Percentiles rank a stretch among this genome's conserved stretches.
Evolutionary conservation across 2,888 invertebrate species (phyloP).

Genomic region (Ecdyonurus torrentis): DNA sequence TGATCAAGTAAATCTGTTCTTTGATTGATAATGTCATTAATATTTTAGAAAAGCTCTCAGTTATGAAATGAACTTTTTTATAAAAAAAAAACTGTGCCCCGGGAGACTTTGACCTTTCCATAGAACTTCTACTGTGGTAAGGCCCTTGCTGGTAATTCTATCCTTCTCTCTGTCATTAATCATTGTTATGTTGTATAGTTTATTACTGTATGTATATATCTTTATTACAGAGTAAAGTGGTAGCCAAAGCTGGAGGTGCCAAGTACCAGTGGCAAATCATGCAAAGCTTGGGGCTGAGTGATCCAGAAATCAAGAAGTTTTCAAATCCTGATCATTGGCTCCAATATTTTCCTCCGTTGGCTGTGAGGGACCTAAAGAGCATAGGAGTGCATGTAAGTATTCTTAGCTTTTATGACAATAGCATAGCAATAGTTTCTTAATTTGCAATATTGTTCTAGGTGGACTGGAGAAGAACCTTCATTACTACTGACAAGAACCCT

Average conservation of each 20-base stretch:
- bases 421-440: conserved; percentile 8
- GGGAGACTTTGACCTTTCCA: too few species aligned
- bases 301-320: conserved; percentile 87
- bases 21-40: too few species aligned
- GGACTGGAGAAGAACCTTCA: conserved; percentile 96
- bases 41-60: too few species aligned
- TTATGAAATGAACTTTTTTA: too few species aligned
- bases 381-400: conserved; percentile 76
- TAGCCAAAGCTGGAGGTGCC: conserved; percentile 72
- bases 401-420: conserved; percentile 7
- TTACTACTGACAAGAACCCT: conserved; percentile 95
- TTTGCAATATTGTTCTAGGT: conserved; percentile 36
- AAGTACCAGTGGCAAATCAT: conserved; percentile 99
- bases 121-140: too few species aligned
- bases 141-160: too few species aligned
- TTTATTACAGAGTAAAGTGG: conserved; percentile 64
- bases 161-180: too few species aligned
- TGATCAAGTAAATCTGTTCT: too few species aligned
- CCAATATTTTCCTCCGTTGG: conserved; percentile 88
- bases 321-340: conserved; percentile 86
- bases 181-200: conserved; percentile 6
- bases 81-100: too few species aligned
- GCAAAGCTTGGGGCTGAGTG: conserved; percentile 73
- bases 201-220: conserved; percentile 6
- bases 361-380: conserved; percentile 66